These are phyloP conservation scores for Mormoops blainvillei DNA, from an alignment of 2,113 vertebrate species.

Conservation along the genomic window DNA sequence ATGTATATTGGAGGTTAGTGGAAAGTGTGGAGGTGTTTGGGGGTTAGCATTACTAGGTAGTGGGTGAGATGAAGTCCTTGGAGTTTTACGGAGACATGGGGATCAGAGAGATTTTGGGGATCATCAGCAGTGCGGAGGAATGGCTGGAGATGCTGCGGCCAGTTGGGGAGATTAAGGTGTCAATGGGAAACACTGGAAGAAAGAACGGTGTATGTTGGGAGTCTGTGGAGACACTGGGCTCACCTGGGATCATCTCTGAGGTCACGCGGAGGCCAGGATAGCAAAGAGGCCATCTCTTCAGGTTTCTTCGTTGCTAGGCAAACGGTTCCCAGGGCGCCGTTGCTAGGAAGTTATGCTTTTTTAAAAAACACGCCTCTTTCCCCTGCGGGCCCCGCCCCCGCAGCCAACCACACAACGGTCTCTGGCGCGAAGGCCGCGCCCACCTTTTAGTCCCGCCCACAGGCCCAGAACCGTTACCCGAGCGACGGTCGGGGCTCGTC, in stretches of 20 bases:
- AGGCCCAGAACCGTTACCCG: neutral
- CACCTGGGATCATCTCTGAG: neutral
- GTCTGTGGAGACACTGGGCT: neutral
- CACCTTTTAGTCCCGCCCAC: neutral
- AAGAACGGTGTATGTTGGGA: neutral
- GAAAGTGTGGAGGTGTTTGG: neutral
- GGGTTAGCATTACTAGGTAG: neutral
- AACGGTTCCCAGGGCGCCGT: slow-evolving; percentile 41
- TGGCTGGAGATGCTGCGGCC: neutral
- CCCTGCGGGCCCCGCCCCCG: neutral
- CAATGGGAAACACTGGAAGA: neutral
- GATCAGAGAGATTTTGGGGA: neutral
- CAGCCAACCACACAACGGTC: neutral
- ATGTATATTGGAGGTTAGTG: neutral
- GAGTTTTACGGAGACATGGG: neutral
- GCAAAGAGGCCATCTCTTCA: neutral
- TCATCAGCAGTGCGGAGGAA: neutral
- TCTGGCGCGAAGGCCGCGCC: neutral
- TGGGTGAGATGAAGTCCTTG: neutral
- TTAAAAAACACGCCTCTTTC: neutral
- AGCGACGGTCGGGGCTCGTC: neutral
- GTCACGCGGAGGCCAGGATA: neutral
- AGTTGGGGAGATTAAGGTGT: neutral
- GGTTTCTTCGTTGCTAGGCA: slow-evolving; percentile 56
- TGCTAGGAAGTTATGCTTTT: neutral